A percentile compares a stretch with the other conserved stretches of the same genome.
These are phyloP conservation scores for Peromyscus californicus DNA, from an alignment of 2,113 vertebrate species.

Conservation along the genomic window DNA sequence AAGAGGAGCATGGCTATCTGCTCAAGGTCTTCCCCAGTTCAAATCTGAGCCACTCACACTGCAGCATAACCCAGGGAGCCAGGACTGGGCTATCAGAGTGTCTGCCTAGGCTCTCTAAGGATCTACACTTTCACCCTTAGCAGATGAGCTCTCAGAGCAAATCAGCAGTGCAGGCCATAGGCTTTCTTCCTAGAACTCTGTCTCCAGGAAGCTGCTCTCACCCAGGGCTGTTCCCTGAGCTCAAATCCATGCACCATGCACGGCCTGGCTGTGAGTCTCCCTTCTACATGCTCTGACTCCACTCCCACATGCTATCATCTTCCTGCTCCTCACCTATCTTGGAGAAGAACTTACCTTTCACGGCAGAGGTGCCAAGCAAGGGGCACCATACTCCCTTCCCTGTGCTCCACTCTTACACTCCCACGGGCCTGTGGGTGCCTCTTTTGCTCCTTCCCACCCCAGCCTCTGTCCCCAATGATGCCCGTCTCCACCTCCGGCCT, in stretches of 20 bases:
- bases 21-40: not conserved
- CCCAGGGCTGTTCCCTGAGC: not conserved
- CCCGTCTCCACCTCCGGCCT: not conserved
- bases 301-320: not conserved
- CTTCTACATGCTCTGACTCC: too few species aligned
- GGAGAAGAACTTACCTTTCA: not conserved
- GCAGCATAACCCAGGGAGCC: not conserved
- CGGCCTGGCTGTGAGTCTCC: too few species aligned
- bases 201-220: not conserved
- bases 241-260: rapidly evolving
- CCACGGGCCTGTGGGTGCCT: not conserved
- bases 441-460: not conserved
- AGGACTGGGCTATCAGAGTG: not conserved
- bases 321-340: not conserved
- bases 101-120: not conserved
- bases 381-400: not conserved
- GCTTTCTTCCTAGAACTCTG: not conserved
- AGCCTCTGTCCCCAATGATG: not conserved
- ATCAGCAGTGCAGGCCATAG: not conserved
- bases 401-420: too few species aligned
- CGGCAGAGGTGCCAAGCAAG: not conserved
- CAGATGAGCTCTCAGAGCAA: rapidly evolving
- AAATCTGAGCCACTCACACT: not conserved
- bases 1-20: not conserved
- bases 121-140: not conserved